These are phyloP conservation scores for Neopelma chrysocephalum DNA, from an alignment of 2,797 vertebrate genomes.

Conservation along the genomic window DNA sequence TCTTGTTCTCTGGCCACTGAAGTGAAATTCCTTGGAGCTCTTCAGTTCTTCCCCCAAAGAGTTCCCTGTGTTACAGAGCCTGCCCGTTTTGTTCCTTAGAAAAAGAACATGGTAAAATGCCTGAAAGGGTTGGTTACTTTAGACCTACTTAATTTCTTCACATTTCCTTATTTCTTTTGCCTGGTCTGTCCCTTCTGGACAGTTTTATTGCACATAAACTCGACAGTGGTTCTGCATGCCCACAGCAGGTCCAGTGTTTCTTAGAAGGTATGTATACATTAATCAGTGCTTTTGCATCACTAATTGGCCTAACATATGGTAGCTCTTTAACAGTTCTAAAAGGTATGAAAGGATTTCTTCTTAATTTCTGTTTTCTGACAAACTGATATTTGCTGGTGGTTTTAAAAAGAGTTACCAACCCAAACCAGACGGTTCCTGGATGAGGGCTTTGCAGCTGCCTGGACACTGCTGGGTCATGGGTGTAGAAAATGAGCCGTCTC, in stretches of 20 bases:
- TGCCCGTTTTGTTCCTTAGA: neutral
- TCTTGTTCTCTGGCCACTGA: neutral
- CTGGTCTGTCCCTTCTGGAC: neutral
- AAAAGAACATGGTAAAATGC: neutral
- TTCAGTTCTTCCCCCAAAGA: neutral
- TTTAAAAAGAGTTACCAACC: neutral
- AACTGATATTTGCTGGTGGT: neutral
- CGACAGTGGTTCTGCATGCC: no score
- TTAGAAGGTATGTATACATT: neutral
- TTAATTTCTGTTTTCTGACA: neutral
- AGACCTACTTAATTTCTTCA: neutral
- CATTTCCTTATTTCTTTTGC: neutral
- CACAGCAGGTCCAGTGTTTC: neutral
- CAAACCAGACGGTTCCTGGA: neutral
- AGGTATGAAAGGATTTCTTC: neutral
- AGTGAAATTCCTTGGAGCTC: neutral
- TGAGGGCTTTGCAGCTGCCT: neutral
- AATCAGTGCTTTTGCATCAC: neutral
- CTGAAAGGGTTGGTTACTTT: neutral
- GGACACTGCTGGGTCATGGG: rapidly evolving
- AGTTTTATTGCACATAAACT: neutral
- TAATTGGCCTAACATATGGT: neutral
- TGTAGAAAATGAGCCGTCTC: neutral
- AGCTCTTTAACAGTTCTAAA: neutral
- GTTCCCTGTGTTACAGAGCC: neutral